These are phyloP conservation scores for Danaus plexippus DNA, from an alignment of 1,140 invertebrate genomes.

Conservation along the genomic window DNA sequence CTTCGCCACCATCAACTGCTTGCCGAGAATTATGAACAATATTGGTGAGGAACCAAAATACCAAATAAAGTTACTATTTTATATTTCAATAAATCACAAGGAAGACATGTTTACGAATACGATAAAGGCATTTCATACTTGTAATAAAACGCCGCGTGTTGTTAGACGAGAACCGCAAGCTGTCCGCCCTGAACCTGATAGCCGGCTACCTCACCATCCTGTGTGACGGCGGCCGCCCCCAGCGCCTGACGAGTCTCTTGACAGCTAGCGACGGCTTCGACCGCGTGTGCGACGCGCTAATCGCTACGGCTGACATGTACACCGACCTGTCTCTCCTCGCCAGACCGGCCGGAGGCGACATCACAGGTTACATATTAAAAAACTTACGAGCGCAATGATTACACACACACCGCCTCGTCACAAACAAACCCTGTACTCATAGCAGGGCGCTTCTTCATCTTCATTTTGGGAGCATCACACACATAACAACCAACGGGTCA, in stretches of 20 bases:
- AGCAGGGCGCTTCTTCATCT: too few species aligned
- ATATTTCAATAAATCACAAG: too few species aligned
- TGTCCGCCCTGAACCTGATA: constrained; percentile 72
- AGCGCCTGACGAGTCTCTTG: constrained; percentile 70
- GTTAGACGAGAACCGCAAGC: constrained; percentile 72
- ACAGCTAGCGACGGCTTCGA: constrained; percentile 66
- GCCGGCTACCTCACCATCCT: constrained; percentile 75
- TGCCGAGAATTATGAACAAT: constrained; percentile 75
- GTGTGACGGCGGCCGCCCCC: constrained; percentile 30
- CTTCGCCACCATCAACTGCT: constrained; percentile 66
- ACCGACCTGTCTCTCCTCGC: constrained; percentile 70
- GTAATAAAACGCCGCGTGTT: constrained; percentile 2
- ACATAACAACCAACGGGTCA: too few species aligned
- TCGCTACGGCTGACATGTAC: constrained; percentile 72
- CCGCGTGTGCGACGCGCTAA: constrained; percentile 69
- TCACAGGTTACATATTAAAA: background rate
- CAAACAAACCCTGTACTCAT: background rate
- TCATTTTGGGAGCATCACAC: too few species aligned
- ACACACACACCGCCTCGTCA: background rate
- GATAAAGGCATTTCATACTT: too few species aligned
- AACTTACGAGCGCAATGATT: constrained; percentile 6
- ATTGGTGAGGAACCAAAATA: constrained; percentile 60
- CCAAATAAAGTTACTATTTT: too few species aligned
- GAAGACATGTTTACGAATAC: too few species aligned
- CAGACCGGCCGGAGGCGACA: constrained; percentile 70